Evolutionary conservation across 2,113 vertebrate genomes (phyloP).

Genomic region (Peucedramus taeniatus): DNA sequence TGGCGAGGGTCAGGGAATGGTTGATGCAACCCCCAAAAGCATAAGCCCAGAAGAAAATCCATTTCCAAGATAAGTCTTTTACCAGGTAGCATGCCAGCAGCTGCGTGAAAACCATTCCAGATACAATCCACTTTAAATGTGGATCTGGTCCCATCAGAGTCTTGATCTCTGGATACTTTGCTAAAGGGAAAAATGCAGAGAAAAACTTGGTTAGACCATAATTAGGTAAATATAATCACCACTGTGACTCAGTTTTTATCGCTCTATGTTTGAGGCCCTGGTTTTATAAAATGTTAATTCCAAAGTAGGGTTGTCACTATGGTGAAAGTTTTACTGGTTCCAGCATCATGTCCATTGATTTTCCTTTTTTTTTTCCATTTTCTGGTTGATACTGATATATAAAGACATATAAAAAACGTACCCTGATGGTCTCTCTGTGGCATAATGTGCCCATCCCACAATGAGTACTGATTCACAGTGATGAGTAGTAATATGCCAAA

Average conservation of each 20-base stretch:
- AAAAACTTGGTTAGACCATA: background rate
- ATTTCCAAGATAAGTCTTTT: slow-evolving; percentile 87
- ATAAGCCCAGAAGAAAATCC: slow-evolving; percentile 95
- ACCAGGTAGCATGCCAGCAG: slow-evolving; percentile 87
- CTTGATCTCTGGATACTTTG: slow-evolving; percentile 96
- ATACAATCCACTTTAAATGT: slow-evolving; percentile 91
- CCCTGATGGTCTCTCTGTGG: background rate
- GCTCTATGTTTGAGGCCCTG: background rate
- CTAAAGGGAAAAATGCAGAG: slow-evolving; percentile 64
- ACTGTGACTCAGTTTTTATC: background rate
- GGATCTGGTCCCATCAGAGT: slow-evolving; percentile 91
- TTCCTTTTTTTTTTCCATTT: too few relatives aligned
- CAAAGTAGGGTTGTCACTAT: background rate
- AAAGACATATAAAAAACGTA: background rate
- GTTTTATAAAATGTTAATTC: background rate
- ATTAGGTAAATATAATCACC: background rate
- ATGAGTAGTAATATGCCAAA: background rate
- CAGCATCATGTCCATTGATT: background rate
- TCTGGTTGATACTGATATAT: background rate
- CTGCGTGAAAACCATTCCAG: slow-evolving; percentile 87
- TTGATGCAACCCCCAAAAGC: slow-evolving; percentile 92
- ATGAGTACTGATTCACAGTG: background rate
- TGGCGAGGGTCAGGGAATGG: slow-evolving; percentile 92
- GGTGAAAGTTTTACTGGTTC: background rate
- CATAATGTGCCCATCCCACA: background rate